These are phyloP conservation scores for Melanotaenia boesemani DNA, from an alignment of 2,797 vertebrate genomes.

Conservation along the genomic window DNA sequence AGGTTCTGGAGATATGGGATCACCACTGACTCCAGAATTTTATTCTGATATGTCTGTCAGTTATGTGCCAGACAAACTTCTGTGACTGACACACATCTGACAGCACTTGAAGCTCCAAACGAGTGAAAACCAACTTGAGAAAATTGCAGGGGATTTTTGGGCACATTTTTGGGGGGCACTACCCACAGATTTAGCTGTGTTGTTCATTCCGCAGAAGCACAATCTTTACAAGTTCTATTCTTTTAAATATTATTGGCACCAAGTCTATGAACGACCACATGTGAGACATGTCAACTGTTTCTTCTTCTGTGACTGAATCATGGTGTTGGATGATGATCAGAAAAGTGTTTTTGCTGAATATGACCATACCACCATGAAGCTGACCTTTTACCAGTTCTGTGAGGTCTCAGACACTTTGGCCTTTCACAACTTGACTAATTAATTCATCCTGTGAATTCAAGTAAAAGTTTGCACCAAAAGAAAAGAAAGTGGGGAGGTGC, in stretches of 20 bases:
- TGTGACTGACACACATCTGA: too few species aligned
- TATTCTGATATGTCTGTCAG: too few species aligned
- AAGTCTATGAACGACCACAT: background rate
- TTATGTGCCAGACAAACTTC: too few species aligned
- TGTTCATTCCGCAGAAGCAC: too few species aligned
- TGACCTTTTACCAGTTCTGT: background rate
- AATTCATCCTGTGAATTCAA: background rate
- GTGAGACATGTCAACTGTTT: background rate
- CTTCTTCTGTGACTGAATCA: background rate
- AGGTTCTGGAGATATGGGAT: too few species aligned
- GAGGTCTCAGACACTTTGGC: slow-evolving; percentile 2
- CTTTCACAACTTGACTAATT: background rate
- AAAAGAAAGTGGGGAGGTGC: background rate
- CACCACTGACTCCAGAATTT: too few species aligned
- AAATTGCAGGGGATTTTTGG: too few species aligned
- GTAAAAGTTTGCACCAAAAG: background rate
- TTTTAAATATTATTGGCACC: background rate
- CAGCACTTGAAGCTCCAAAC: too few species aligned
- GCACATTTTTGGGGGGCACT: too few species aligned
- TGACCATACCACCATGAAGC: background rate
- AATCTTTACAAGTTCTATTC: too few species aligned
- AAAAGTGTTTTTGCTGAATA: background rate
- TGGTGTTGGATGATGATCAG: background rate
- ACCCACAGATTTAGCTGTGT: too few species aligned
- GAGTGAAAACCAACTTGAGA: too few species aligned